These are phyloP conservation scores for Phodopus roborovskii DNA, from an alignment of 2,113 vertebrate genomes.

Conservation along the genomic window DNA sequence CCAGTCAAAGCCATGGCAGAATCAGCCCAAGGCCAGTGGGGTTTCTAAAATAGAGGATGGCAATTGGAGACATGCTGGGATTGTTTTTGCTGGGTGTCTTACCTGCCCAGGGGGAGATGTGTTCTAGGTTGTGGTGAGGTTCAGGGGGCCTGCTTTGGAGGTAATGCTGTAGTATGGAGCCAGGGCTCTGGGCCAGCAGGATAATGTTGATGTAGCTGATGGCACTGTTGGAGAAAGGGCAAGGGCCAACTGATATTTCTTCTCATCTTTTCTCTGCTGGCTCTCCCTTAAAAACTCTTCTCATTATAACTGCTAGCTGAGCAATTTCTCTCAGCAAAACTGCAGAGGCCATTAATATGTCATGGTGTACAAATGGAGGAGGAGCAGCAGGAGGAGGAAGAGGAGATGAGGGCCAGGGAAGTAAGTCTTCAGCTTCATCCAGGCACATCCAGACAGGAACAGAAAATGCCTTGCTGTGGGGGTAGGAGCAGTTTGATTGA, in stretches of 20 bases:
- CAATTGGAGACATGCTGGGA: neutral
- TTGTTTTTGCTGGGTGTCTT: neutral
- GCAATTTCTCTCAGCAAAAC: constrained; percentile 42
- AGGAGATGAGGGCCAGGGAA: neutral
- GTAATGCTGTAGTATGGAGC: neutral
- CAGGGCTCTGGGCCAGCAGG: neutral
- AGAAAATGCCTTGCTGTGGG: constrained; percentile 59
- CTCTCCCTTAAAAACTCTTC: constrained; percentile 37
- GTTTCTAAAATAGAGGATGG: constrained; percentile 44
- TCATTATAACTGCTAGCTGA: constrained; percentile 49
- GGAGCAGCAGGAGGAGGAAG: constrained; percentile 35
- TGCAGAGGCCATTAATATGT: constrained; percentile 29
- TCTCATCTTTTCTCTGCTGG: constrained; percentile 34
- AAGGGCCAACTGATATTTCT: constrained; percentile 15
- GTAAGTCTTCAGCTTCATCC: constrained; percentile 44
- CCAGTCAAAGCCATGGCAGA: constrained; percentile 46
- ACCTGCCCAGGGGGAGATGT: neutral
- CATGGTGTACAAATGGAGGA: constrained; percentile 19
- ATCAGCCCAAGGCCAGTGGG: neutral
- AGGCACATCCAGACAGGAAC: constrained; percentile 54
- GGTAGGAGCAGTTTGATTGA: constrained; percentile 70
- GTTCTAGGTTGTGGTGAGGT: neutral
- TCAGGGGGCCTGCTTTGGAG: neutral
- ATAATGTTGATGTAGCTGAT: constrained; percentile 16
- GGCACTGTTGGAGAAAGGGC: neutral